These are phyloP conservation scores for Zaprionus kolodkinae DNA, from an alignment of 1,140 invertebrate genomes.

Conservation along the genomic window DNA sequence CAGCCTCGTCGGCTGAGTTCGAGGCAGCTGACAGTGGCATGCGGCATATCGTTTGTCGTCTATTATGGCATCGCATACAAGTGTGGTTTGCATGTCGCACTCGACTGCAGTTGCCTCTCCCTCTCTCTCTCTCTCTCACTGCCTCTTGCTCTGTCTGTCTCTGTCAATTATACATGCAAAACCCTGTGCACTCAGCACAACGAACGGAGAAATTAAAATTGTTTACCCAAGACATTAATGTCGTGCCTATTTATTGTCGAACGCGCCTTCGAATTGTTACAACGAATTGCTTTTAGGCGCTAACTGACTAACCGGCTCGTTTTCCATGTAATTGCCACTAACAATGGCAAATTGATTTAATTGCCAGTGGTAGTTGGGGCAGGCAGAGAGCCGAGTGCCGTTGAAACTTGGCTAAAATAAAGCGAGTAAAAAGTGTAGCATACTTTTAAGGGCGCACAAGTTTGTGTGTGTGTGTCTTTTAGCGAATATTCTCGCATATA, in stretches of 20 bases:
- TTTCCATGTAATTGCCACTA: conserved; percentile 41
- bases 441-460: too few species aligned
- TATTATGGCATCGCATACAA: conserved; percentile 59
- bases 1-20: conserved; percentile 50
- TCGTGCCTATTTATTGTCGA: conserved; percentile 43
- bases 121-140: neutral
- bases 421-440: neutral
- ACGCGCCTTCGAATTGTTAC: conserved; percentile 55
- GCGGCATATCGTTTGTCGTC: conserved; percentile 61
- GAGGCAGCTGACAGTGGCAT: conserved; percentile 45
- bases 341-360: conserved; percentile 18
- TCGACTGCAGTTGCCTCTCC: conserved; percentile 13
- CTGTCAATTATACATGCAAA: conserved; percentile 65
- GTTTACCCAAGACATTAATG: conserved; percentile 79
- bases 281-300: conserved; percentile 76
- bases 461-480: too few species aligned
- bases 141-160: neutral
- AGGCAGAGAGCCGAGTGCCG: neutral
- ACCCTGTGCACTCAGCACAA: conserved; percentile 24
- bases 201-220: conserved; percentile 73
- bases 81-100: conserved; percentile 53
- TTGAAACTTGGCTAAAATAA: neutral
- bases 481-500: neutral
- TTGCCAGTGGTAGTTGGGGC: neutral
- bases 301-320: conserved; percentile 62